Evolutionary conservation across 1,140 invertebrate genomes (phyloP).

Genomic region (Panulirus ornatus): DNA sequence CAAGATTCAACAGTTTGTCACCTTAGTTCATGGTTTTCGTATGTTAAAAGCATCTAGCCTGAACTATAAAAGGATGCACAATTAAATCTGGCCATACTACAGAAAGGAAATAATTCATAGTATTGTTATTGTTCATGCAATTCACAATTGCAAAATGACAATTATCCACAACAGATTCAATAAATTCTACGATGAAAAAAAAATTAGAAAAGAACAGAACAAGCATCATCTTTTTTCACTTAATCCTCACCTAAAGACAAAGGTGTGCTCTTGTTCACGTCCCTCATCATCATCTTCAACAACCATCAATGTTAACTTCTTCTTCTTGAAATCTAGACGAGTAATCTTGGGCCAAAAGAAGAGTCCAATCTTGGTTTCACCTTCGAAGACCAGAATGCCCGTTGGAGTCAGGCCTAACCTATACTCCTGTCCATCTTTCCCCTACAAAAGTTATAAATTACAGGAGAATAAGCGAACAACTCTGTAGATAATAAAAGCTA

Average conservation of each 20-base stretch:
- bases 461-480: no score
- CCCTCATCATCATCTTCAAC: slow-evolving; percentile 98
- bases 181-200: neutral
- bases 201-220: neutral
- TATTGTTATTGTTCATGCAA: neutral
- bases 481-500: no score
- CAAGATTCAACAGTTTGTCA: no score
- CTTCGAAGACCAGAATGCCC: slow-evolving; percentile 97
- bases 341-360: slow-evolving; percentile 99
- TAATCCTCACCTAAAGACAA: slow-evolving; percentile 17
- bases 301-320: slow-evolving; percentile 95
- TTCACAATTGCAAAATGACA: no score
- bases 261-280: slow-evolving; percentile 21
- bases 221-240: no score
- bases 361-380: slow-evolving; percentile 95
- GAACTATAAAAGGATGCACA: no score
- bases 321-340: slow-evolving; percentile 96
- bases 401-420: slow-evolving; percentile 98
- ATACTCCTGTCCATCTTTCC: slow-evolving; percentile 97
- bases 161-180: neutral
- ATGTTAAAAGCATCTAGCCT: no score
- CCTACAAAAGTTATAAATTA: slow-evolving; percentile 81
- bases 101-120: no score
- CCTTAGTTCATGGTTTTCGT: no score
- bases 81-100: no score